Percentiles rank a stretch among this genome's conserved stretches.
Conservation (phyloP, 2,888 invertebrate genomes). For the Lymantria dispar region DNA sequence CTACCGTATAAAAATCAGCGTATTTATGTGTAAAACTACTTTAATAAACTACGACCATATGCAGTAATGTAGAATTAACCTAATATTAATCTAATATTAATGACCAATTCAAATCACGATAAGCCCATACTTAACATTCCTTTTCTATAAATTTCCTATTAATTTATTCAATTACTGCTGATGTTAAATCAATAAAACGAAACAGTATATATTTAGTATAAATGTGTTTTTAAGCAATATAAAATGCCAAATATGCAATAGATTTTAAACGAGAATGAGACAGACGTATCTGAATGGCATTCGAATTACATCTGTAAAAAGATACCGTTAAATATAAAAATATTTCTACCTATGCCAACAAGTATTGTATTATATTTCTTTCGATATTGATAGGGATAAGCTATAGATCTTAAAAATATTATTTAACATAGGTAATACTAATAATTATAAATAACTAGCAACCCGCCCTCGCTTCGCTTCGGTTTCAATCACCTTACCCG, state of each 20-base stretch:
- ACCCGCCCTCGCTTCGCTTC: too few species aligned
- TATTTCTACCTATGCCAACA: neutral
- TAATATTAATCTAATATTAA: neutral
- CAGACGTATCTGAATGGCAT: conserved; percentile 18
- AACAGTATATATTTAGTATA: conserved; percentile 5
- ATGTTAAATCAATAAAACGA: conserved; percentile 17
- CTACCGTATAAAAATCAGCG: too few species aligned
- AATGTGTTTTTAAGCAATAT: conserved; percentile 15
- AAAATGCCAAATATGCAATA: conserved; percentile 13
- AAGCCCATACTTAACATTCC: neutral
- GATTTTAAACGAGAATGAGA: conserved; percentile 8
- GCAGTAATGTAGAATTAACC: too few species aligned
- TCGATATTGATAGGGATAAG: too few species aligned
- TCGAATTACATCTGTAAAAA: conserved; percentile 8
- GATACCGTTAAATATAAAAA: conserved; percentile 4
- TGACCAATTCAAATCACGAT: neutral
- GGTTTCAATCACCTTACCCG: too few species aligned
- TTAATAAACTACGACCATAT: too few species aligned
- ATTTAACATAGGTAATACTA: too few species aligned
- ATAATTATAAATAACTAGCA: too few species aligned
- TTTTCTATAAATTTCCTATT: neutral
- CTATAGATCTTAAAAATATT: too few species aligned
- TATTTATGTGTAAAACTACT: too few species aligned
- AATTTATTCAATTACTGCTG: neutral
- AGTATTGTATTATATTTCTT: too few species aligned